phyloP scores from a whole-genome alignment of 2,888 invertebrate genomes.

The Leptogaster cylindrica region DNA sequence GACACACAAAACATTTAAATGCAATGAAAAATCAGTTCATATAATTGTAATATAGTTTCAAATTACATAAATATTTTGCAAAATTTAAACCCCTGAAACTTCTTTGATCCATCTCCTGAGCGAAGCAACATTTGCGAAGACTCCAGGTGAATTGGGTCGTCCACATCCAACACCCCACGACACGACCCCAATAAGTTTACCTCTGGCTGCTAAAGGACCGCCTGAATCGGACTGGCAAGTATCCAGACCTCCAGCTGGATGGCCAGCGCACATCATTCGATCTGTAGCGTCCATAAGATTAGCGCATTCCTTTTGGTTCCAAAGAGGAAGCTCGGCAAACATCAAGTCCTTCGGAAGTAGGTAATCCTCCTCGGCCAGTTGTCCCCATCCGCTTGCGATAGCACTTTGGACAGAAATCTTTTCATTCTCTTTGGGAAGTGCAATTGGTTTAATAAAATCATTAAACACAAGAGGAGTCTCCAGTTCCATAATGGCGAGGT shows the following conservation, averaged over 20 bases:
- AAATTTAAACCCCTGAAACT: background rate
- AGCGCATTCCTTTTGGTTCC: conserved; percentile 7
- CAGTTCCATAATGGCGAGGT: conserved; percentile 7
- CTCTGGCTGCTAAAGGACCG: conserved; percentile 10
- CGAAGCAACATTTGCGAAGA: conserved; percentile 5
- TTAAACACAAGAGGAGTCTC: conserved; percentile 9
- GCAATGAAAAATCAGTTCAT: too few relatives aligned
- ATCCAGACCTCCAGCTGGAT: conserved; percentile 17
- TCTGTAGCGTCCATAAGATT: conserved; percentile 5
- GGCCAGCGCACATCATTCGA: conserved; percentile 26
- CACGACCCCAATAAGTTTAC: conserved; percentile 16
- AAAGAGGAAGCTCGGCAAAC: conserved; percentile 4
- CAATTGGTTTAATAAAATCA: background rate
- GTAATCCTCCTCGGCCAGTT: background rate
- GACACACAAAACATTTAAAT: too few relatives aligned
- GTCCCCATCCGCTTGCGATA: conserved; percentile 21
- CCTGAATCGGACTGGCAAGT: conserved; percentile 34
- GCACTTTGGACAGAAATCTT: background rate
- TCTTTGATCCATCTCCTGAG: conserved; percentile 12
- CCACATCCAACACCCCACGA: conserved; percentile 26
- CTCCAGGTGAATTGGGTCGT: conserved; percentile 23
- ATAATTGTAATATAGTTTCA: background rate
- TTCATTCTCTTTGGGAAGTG: conserved; percentile 3
- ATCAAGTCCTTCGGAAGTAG: conserved; percentile 3
- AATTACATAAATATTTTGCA: background rate